These are phyloP conservation scores for Protodeltote pygarga DNA, from an alignment of 2,888 invertebrate genomes.

Conservation along the genomic window DNA sequence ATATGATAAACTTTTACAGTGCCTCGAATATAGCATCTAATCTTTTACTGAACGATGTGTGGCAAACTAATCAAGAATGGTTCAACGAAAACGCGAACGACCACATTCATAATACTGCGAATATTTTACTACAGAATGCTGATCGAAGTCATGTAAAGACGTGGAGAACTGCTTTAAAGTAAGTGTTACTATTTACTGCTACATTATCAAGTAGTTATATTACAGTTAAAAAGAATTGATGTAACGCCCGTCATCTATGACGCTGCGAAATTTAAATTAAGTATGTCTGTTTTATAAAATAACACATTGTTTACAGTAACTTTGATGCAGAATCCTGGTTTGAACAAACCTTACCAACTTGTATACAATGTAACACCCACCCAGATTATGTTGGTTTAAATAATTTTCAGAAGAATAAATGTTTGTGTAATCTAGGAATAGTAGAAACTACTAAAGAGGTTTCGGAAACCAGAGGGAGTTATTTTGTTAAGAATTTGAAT, in stretches of 20 bases:
- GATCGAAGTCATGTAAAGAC: slow-evolving; percentile 54
- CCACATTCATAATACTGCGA: slow-evolving; percentile 54
- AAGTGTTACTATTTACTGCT: slow-evolving; percentile 11
- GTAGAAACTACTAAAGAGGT: slow-evolving; percentile 24
- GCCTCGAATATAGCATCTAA: slow-evolving; percentile 65
- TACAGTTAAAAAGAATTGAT: too few relatives aligned
- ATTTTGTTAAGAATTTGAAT: slow-evolving; percentile 50
- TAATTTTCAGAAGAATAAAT: slow-evolving; percentile 56
- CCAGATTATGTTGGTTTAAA: slow-evolving; percentile 40
- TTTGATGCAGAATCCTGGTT: slow-evolving; percentile 64
- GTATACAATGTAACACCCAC: slow-evolving; percentile 54
- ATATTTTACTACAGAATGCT: slow-evolving; percentile 51
- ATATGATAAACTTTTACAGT: slow-evolving; percentile 44
- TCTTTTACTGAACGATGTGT: slow-evolving; percentile 60
- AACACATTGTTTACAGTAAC: slow-evolving; percentile 59
- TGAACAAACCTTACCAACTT: slow-evolving; percentile 57
- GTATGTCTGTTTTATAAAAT: background rate
- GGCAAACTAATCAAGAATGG: slow-evolving; percentile 56
- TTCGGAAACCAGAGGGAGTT: slow-evolving; percentile 23
- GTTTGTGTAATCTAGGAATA: slow-evolving; percentile 61
- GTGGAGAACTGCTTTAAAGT: slow-evolving; percentile 72
- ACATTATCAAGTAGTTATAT: too few relatives aligned
- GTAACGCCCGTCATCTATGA: too few relatives aligned
- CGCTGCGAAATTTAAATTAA: too few relatives aligned
- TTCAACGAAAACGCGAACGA: slow-evolving; percentile 50